Conservation (phyloP, 2,113 vertebrate species). For the Numenius arquata region DNA sequence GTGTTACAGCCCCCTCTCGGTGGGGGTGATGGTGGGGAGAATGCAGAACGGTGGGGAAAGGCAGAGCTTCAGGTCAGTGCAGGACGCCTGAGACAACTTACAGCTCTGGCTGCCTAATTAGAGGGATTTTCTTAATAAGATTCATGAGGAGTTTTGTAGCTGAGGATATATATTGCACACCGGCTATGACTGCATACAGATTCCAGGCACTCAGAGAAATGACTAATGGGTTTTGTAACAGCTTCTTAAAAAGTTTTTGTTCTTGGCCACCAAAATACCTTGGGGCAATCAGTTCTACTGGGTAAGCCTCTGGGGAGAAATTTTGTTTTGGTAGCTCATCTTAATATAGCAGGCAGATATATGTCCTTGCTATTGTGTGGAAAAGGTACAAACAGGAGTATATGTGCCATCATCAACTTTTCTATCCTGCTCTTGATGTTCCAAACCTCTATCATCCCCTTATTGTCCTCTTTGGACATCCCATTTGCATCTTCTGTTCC, state of each 20-base stretch:
- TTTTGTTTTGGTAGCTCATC: background rate
- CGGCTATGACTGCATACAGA: background rate
- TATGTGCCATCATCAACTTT: background rate
- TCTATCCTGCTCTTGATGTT: background rate
- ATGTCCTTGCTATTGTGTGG: background rate
- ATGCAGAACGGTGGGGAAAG: background rate
- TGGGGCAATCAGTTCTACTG: background rate
- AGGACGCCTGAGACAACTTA: background rate
- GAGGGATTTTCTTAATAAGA: background rate
- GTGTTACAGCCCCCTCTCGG: background rate
- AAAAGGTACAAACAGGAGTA: background rate
- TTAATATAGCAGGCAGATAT: background rate
- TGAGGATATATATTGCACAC: background rate
- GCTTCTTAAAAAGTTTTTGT: background rate
- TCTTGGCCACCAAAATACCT: background rate
- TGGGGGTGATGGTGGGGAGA: too few relatives aligned
- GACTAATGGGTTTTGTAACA: background rate
- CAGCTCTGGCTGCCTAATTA: background rate
- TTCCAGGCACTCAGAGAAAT: background rate
- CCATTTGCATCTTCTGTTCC: background rate
- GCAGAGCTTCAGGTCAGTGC: background rate
- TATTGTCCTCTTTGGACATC: background rate
- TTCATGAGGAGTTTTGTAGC: background rate
- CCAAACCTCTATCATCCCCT: background rate
- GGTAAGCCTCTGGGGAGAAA: background rate